These are phyloP conservation scores for Indicator indicator DNA, from an alignment of 2,113 vertebrate species.

Conservation along the genomic window DNA sequence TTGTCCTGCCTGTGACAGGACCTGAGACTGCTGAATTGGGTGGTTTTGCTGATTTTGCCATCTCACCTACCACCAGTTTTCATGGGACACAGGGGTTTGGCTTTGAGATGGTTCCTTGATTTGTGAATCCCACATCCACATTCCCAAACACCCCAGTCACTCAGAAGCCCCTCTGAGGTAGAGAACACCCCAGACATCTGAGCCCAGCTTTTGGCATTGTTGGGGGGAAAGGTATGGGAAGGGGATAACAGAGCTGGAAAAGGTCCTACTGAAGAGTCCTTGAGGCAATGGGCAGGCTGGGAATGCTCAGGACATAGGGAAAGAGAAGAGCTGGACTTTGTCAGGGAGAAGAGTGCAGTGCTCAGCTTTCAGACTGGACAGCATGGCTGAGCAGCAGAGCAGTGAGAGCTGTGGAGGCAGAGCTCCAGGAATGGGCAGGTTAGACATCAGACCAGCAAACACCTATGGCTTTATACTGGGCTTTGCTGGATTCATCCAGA, in stretches of 20 bases:
- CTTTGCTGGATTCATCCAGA: background rate
- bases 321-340: background rate
- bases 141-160: background rate
- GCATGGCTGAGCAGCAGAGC: fast-evolving
- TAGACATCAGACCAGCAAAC: background rate
- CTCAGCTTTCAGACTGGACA: background rate
- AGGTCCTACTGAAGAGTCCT: background rate
- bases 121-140: background rate
- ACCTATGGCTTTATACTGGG: background rate
- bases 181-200: background rate
- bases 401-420: background rate
- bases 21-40: background rate
- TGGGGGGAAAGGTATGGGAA: background rate
- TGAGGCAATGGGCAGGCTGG: fast-evolving
- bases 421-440: background rate
- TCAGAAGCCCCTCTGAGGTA: background rate
- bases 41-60: background rate
- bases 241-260: background rate
- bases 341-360: background rate
- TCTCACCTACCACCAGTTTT: background rate
- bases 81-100: background rate
- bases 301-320: background rate
- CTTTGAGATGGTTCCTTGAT: background rate
- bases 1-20: background rate
- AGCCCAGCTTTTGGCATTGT: background rate